Evolutionary conservation across 2,888 invertebrate species (phyloP), one percentile per base, ranked within the genome.

Genomic region (Taphrorychus bicolor): DNA sequence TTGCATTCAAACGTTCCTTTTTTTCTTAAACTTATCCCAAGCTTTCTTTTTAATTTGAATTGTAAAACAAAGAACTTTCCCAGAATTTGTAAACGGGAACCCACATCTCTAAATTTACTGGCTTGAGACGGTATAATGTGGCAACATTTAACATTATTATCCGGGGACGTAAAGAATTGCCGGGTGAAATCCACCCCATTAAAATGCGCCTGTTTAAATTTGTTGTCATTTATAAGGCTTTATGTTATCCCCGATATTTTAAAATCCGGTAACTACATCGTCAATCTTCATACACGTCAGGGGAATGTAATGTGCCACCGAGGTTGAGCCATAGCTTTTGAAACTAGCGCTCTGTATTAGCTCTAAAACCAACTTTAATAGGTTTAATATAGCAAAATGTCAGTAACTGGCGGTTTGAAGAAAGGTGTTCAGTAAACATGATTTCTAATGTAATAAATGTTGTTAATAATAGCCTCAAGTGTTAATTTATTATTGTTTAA

Each of bases 161-260:
- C 21, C 23, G 45, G 49, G 51, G 58, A 56, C 41, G 58, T 58
- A 59, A 69, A 69, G 48, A 61, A 69, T 64, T 59, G 64, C 60
- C 57, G 22, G n/a, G 24, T 5, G 58, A 63, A 68, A 59, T 59
- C 59, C 64, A 45, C 23, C 52, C 60, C 19, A 69, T 65, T 69
- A 69, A 61, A 69, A 69, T 62, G 71, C 71, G 69, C 63, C 70
- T 70, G 59, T 65, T 69, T 72, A 70, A 74, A 73, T 67, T 74
- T 74, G 70, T 69, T 70, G 72, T 74, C 75, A 75, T 75, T 75
- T 75, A 74, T 75, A 74, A 75, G 67, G 75, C 71, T 74, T 75
- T 72, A 67, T 67, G 69, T 74, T 74, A 75, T 75, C 75, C 74
- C 69, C 65, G 69, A 70, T 73, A 72, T 72, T 69, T 54, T 59